Base-by-base conservation (phyloP, 2,113 vertebrate genomes). In the Propithecus coquereli region DNA sequence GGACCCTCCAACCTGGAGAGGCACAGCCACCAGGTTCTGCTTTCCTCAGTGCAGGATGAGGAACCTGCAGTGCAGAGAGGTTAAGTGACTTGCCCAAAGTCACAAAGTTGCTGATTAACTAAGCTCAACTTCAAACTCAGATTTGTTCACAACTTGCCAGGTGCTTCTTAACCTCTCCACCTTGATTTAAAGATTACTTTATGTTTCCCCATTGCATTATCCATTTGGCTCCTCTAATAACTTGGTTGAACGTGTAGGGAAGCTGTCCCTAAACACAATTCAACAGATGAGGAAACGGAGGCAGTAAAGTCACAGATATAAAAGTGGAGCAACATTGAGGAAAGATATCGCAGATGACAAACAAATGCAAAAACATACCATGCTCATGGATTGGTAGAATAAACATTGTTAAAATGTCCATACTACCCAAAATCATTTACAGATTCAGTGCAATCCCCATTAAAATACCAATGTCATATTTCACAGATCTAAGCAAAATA, bases 121-220 rank as follows among this genome's bases (percentile, higher is more conserved):
- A 65, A 37, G 9, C 16, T 32, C 0, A 37, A 4, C 5, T 57
- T 90, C 47, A 22, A 25, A 20, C 52, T 32, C 32, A 12, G 47
- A 22, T 27, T 37, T 86, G 73, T 27, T 90, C 10, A 12, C 25
- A 37, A 10, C 74, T 30, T 66, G 30, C 23, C 25, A 7, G 0
- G 32, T 2, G 34, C 3, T 17, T 13, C 63, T 71, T 47, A 13
- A 63, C 37, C 37, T 32, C 37, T 52, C 47, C 2, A 1, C 71
- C 54, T 71, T 40, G 0, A 0, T 8, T 13, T 30, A 14, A 66
- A 37, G 2, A 7, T 43, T 61, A 3, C 16, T n/a, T 79, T 6
- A 6, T 6, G 8, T 68, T 65, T 45, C 40, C 30, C 20, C 16
- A 1, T 13, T 3, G 0, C 47, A 3, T 18, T 22, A 3, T 54